These are phyloP conservation scores for Pammene aurita DNA, from an alignment of 2,888 invertebrate species.

Conservation along the genomic window DNA sequence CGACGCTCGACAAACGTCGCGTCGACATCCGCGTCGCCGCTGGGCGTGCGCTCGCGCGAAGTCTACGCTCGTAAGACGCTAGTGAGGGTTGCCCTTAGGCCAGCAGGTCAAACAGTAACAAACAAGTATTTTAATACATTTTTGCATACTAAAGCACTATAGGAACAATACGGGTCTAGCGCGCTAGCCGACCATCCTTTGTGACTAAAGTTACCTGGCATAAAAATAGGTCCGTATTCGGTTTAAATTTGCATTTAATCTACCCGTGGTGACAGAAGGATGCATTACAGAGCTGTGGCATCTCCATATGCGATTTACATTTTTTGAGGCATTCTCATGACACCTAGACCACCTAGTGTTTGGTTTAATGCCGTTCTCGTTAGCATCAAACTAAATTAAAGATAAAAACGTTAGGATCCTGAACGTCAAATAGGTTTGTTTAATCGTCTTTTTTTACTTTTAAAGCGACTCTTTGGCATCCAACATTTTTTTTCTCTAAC, in stretches of 20 bases:
- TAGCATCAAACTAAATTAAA: no score
- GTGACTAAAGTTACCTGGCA: slow-evolving; percentile 40
- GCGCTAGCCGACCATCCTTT: slow-evolving; percentile 40
- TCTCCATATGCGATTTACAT: slow-evolving; percentile 19
- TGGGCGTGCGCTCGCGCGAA: no score
- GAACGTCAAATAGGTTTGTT: no score
- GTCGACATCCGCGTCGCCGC: no score
- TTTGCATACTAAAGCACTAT: neutral
- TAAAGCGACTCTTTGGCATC: no score
- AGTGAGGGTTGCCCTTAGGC: no score
- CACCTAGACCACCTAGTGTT: neutral
- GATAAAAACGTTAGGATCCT: no score
- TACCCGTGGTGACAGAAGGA: slow-evolving; percentile 26
- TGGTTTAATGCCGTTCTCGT: neutral
- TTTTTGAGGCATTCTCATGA: neutral
- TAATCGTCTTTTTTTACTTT: no score
- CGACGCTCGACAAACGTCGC: no score
- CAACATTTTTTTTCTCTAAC: no score
- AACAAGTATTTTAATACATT: neutral
- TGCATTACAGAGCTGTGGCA: slow-evolving; percentile 27
- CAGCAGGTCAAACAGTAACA: neutral
- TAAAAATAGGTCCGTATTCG: slow-evolving; percentile 50
- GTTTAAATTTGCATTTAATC: slow-evolving; percentile 51
- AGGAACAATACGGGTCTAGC: neutral
- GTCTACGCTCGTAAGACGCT: no score